Evolutionary conservation across 2,888 invertebrate species (phyloP).

Genomic region (Meiosimyza decipiens): DNA sequence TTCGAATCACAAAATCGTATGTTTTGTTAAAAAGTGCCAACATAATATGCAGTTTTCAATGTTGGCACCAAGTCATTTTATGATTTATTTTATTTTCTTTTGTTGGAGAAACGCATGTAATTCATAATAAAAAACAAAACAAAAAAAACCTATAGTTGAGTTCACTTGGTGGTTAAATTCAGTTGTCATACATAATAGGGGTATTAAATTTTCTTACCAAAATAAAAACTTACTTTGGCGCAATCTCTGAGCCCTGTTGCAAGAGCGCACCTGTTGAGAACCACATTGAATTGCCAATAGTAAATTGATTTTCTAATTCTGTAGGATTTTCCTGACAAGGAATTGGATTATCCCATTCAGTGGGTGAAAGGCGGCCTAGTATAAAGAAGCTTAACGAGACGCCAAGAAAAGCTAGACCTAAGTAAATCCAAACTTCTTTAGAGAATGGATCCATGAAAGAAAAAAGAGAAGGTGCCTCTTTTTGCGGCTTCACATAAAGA

Average conservation of each 20-base stretch:
- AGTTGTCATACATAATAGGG: no score
- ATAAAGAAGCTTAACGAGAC: constrained; percentile 84
- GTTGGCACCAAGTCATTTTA: no score
- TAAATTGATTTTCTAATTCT: constrained; percentile 85
- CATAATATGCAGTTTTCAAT: no score
- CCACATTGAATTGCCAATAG: constrained; percentile 86
- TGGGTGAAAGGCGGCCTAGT: constrained; percentile 83
- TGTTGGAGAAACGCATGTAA: no score
- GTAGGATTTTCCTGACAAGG: constrained; percentile 87
- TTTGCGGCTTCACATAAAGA: constrained; percentile 85
- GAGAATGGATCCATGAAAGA: constrained; percentile 94
- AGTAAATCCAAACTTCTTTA: constrained; percentile 83
- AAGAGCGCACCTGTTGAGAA: constrained; percentile 87
- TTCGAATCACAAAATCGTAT: no score
- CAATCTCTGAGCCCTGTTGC: constrained; percentile 89
- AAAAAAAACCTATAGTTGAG: no score
- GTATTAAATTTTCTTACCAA: background rate
- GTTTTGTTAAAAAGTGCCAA: no score
- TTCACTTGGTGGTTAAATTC: no score
- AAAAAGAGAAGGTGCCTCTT: constrained; percentile 85
- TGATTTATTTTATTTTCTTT: no score
- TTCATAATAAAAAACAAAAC: no score
- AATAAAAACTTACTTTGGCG: constrained; percentile 76
- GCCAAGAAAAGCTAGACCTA: constrained; percentile 82
- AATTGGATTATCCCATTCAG: constrained; percentile 90